Conservation (phyloP, 2,888 invertebrate genomes). For the Petrolisthes cinctipes region DNA sequence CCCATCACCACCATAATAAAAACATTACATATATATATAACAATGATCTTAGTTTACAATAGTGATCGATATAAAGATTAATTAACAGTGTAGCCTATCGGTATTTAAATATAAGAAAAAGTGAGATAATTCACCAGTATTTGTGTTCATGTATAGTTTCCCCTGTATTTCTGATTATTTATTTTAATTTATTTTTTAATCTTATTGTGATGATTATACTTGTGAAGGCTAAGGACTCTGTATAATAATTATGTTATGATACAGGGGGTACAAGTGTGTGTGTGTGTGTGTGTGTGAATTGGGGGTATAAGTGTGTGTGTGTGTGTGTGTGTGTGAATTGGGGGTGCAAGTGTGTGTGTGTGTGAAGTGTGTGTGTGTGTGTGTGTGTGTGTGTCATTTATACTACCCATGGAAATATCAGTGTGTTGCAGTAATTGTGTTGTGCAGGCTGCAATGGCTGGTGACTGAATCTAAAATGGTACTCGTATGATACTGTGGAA, state of each 20-base stretch:
- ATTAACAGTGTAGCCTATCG: too few species aligned
- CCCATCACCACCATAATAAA: too few species aligned
- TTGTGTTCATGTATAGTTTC: too few species aligned
- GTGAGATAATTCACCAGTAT: neutral
- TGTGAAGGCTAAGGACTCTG: too few species aligned
- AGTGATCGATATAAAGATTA: too few species aligned
- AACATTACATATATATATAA: too few species aligned
- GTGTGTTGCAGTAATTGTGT: neutral
- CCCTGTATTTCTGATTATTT: too few species aligned
- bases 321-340: slow-evolving; percentile 21
- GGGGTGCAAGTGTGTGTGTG: slow-evolving; percentile 1
- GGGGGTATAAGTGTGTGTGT: neutral
- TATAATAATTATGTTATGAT: too few species aligned
- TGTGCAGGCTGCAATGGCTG: neutral
- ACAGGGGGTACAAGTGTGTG: neutral
- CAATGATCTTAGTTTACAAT: too few species aligned
- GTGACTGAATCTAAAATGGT: too few species aligned
- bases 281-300: slow-evolving; percentile 14
- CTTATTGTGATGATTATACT: too few species aligned
- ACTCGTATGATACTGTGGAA: neutral
- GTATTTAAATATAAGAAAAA: neutral
- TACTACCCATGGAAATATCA: neutral
- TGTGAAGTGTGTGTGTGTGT: slow-evolving; percentile 9
- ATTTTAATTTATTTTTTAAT: too few species aligned
- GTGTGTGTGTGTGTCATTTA: neutral